A percentile compares a stretch with the other conserved stretches of the same genome.
phyloP scores from a whole-genome alignment of 1,140 invertebrate genomes.

The Anagrus nilaparvatae region DNA sequence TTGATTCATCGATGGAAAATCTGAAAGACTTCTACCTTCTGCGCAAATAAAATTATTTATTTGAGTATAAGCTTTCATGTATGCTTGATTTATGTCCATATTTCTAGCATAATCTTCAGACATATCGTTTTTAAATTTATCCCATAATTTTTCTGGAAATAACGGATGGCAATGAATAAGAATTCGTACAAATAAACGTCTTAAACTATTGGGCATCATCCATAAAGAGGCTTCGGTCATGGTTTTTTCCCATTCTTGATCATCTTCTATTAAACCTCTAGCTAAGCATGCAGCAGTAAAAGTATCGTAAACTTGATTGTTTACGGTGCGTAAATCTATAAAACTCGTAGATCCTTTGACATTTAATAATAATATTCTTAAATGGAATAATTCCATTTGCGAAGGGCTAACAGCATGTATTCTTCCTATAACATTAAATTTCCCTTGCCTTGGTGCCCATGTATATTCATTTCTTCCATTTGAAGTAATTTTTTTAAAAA shows the following conservation, averaged over 20 bases:
- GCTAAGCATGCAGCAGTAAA: slow-evolving; percentile 24
- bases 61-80: not conserved
- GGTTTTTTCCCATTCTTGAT: slow-evolving; percentile 8
- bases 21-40: not conserved
- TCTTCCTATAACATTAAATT: not conserved
- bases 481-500: too few relatives aligned
- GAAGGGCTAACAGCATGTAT: slow-evolving; percentile 14
- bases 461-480: too few relatives aligned
- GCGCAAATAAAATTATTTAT: not conserved
- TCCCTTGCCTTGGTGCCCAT: too few relatives aligned
- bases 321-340: slow-evolving; percentile 4
- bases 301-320: slow-evolving; percentile 14
- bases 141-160: slow-evolving; percentile 6
- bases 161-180: slow-evolving; percentile 12
- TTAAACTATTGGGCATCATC: slow-evolving; percentile 10
- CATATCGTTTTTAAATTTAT: slow-evolving; percentile 8
- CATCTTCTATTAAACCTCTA: slow-evolving; percentile 9
- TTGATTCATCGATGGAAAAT: slow-evolving; percentile 1
- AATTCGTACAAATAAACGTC: slow-evolving; percentile 8
- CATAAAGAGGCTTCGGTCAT: slow-evolving; percentile 7
- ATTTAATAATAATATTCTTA: slow-evolving; percentile 26
- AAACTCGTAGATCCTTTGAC: slow-evolving; percentile 8
- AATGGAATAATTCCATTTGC: slow-evolving; percentile 26
- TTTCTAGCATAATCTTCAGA: slow-evolving; percentile 5
- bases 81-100: not conserved